Conservation (phyloP, 2,797 vertebrate genomes). For the Strix occidentalis region DNA sequence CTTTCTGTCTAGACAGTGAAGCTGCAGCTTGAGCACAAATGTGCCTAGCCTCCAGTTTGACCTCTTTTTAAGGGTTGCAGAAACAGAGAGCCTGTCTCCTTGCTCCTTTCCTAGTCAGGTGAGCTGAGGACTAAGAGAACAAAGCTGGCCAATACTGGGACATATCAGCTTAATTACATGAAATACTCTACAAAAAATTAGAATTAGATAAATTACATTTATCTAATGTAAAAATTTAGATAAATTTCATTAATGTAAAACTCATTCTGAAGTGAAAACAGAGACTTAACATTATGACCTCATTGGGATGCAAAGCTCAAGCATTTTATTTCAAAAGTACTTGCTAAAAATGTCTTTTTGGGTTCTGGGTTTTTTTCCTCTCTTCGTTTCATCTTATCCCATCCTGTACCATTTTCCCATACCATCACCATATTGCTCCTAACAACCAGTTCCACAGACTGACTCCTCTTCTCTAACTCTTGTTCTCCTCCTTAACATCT, state of each 20-base stretch:
- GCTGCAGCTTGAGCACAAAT: neutral
- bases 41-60: neutral
- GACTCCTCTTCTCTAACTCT: neutral
- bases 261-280: neutral
- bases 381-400: neutral
- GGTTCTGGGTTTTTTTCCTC: accelerated
- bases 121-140: neutral
- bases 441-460: neutral
- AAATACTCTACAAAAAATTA: neutral
- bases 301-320: neutral
- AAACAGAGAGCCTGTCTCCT: neutral
- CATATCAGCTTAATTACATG: neutral
- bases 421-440: neutral
- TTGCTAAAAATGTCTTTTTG: neutral
- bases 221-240: neutral
- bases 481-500: neutral
- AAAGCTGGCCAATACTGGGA: neutral
- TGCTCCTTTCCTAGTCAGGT: neutral
- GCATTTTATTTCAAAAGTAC: neutral
- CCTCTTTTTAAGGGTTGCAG: neutral
- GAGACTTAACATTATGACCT: neutral
- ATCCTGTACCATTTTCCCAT: neutral
- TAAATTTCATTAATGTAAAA: neutral
- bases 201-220: neutral
- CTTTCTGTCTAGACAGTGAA: neutral